Base-by-base conservation (phyloP, 2,888 invertebrate genomes). In the Ophonus ardosiacus region DNA sequence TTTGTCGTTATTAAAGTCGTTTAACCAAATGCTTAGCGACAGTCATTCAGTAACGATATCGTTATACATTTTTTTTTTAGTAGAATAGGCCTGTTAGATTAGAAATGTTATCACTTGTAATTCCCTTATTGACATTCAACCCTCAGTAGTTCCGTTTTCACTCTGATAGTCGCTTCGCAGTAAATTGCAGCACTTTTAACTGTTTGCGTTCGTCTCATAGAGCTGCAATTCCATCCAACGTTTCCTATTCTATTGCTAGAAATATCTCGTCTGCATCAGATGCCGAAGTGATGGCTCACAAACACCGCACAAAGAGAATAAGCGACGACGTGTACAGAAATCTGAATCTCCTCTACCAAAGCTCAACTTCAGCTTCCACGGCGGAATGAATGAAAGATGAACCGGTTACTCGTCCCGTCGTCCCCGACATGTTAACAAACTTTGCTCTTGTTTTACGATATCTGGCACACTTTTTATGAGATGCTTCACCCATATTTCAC, bases 271-370 rank as follows among this genome's bases (percentile, higher is more conserved):
- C 10, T 51, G 43, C 43, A 51, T 51, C 43, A 10, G 43, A 51
- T 51, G 43, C 13, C 43, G 43, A 51, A 51, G 59, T 59, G 59
- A 59, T 59, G 59, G 59, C 17, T 59, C 17, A 17, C 59, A 59
- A 59, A 59, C 17, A 17, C 17, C 59, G 59, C 59, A 59, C 59
- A 59, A 59, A 59, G 59, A 59, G 59, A 59, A 59, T 59, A 59
- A 59, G 59, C 17, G 59, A 59, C 59, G 59, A 59, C 59, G 59
- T 59, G 59, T 59, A 59, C 59, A 59, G 59, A 59, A 59, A 59
- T 59, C 59, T 59, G 59, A 59, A 59, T 59, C 18, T 59, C 15
- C 17, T 17, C 59, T 1, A 59, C 59, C 56, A n/a, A 56, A 10
- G 56, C 43, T 43, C 43, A 7, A 10, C 7, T 10, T 10, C 43